These are phyloP conservation scores for Sinelater perroti DNA, from an alignment of 2,888 invertebrate species.

Conservation along the genomic window DNA sequence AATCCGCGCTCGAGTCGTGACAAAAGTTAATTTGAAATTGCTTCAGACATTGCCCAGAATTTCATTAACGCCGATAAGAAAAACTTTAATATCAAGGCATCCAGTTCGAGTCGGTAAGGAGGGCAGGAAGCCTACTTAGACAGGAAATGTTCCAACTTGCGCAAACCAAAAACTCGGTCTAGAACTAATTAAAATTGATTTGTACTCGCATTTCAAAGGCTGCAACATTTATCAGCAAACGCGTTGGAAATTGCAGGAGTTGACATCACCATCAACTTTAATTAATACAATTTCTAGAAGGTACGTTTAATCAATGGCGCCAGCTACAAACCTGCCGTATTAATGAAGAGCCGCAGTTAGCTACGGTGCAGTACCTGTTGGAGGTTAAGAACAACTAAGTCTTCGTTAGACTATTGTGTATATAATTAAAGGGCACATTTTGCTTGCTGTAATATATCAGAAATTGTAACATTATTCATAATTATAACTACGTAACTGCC, in stretches of 20 bases:
- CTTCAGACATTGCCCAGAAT: neutral
- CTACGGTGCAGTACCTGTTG: no score
- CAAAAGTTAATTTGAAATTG: neutral
- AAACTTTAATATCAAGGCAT: neutral
- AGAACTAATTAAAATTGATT: constrained; percentile 38
- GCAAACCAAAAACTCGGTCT: constrained; percentile 20
- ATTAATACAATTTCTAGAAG: constrained; percentile 24
- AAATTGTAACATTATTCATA: no score
- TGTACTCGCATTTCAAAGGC: constrained; percentile 33
- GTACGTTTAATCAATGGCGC: constrained; percentile 11
- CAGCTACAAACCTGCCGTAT: neutral
- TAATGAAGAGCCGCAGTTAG: neutral
- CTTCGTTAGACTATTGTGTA: no score
- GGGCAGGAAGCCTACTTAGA: neutral
- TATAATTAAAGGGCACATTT: no score
- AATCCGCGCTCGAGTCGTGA: no score
- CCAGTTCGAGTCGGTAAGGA: neutral
- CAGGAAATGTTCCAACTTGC: constrained; percentile 9
- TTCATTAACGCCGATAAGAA: constrained; percentile 1
- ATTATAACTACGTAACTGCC: no score
- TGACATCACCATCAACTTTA: constrained; percentile 30
- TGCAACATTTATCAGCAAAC: constrained; percentile 33
- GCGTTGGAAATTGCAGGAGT: constrained; percentile 30
- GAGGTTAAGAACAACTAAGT: no score
- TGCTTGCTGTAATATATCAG: no score